Conservation (phyloP, 2,797 vertebrate genomes). For the Alca torda region DNA sequence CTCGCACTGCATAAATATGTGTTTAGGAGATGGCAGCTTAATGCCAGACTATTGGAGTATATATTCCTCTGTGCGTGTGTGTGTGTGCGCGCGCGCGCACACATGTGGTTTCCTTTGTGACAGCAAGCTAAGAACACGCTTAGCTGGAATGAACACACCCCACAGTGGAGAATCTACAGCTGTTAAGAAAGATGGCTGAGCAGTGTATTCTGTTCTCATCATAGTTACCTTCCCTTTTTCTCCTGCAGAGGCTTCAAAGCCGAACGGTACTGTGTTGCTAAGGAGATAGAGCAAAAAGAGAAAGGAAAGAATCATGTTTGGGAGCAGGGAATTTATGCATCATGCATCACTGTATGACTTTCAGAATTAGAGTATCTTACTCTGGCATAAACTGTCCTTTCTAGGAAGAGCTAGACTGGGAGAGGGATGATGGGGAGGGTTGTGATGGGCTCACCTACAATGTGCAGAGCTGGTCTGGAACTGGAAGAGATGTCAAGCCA, state of each 20-base stretch:
- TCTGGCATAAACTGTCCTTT: not conserved
- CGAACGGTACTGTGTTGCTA: conserved; percentile 11
- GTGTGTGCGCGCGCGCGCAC: rapidly evolving
- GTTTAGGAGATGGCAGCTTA: not conserved
- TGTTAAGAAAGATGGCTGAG: conserved; percentile 4
- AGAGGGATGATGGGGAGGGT: not conserved
- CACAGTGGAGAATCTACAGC: not conserved
- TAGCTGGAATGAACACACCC: not conserved
- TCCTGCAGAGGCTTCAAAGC: not conserved
- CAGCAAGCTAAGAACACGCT: not conserved
- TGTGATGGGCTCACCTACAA: not conserved
- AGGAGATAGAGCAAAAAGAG: conserved; percentile 11
- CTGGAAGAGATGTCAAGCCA: not conserved
- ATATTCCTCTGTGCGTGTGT: not conserved
- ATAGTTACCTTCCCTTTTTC: not conserved
- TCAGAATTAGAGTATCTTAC: not conserved
- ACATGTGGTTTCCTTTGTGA: not conserved
- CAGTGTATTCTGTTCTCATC: not conserved
- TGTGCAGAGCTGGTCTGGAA: not conserved
- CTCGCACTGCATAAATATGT: not conserved
- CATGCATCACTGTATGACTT: not conserved
- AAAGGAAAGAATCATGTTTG: not conserved
- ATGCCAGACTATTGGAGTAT: not conserved
- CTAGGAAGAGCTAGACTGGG: not conserved
- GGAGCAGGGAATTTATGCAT: not conserved